These are phyloP conservation scores for Rhipidura dahli DNA, from an alignment of 2,113 vertebrate genomes.

Conservation along the genomic window DNA sequence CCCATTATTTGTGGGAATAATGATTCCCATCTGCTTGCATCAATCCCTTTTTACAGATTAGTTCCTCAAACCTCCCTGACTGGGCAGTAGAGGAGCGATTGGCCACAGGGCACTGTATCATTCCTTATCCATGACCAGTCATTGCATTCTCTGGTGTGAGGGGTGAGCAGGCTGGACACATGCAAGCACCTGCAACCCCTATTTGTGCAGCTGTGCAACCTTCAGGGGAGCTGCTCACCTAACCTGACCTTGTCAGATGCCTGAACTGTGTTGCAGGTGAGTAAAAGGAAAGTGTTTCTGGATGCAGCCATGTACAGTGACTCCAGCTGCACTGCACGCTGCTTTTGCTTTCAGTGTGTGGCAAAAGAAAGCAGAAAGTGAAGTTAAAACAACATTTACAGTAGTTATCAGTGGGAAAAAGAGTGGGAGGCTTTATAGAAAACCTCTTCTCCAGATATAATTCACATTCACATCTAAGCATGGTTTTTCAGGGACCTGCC, in stretches of 20 bases:
- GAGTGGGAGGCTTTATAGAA: neutral
- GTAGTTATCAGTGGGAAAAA: neutral
- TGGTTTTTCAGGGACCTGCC: neutral
- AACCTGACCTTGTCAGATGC: neutral
- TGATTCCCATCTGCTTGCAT: neutral
- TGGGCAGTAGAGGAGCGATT: neutral
- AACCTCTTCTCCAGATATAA: neutral
- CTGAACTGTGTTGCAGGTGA: neutral
- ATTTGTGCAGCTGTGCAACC: neutral
- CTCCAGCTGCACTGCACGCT: neutral
- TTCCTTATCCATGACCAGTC: neutral
- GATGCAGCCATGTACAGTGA: fast-evolving
- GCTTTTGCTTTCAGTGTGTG: neutral
- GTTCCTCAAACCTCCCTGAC: neutral
- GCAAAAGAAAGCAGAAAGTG: neutral
- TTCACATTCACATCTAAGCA: neutral
- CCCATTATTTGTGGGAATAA: neutral
- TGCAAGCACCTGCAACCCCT: fast-evolving
- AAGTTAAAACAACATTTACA: neutral
- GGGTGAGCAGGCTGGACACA: neutral
- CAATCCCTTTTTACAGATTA: neutral
- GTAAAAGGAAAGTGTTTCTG: neutral
- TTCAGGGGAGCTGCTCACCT: neutral
- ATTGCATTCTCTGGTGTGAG: neutral
- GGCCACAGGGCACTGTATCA: fast-evolving